phyloP scores from a whole-genome alignment of 2,888 invertebrate genomes.

The Archaeoteleia sp. region DNA sequence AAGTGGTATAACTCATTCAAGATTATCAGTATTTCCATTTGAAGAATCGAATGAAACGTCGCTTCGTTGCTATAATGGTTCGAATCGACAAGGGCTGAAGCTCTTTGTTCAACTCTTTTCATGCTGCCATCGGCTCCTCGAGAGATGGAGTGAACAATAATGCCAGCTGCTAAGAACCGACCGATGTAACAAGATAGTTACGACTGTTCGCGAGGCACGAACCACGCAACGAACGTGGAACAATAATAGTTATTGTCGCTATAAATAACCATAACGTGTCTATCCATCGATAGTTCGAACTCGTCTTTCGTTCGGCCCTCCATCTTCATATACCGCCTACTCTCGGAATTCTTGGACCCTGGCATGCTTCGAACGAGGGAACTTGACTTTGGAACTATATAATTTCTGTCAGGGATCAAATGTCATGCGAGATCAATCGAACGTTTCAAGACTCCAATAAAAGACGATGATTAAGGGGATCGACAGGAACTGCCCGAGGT shows the following conservation, averaged over 20 bases:
- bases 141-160: not conserved
- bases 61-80: too few relatives aligned
- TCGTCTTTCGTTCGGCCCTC: not conserved
- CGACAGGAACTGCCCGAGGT: not conserved
- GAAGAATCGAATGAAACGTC: too few relatives aligned
- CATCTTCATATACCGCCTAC: not conserved
- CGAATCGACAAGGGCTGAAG: too few relatives aligned
- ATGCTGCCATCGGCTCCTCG: not conserved
- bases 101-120: not conserved
- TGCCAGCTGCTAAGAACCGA: not conserved
- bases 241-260: conserved; percentile 16
- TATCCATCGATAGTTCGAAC: conserved; percentile 14
- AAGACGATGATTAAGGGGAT: not conserved
- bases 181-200: conserved; percentile 1
- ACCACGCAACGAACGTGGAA: conserved; percentile 4
- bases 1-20: too few relatives aligned
- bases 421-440: conserved; percentile 1
- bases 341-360: not conserved
- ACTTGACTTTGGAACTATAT: not conserved
- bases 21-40: too few relatives aligned
- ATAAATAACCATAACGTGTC: conserved; percentile 18
- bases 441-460: too few relatives aligned
- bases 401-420: not conserved
- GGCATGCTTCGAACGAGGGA: not conserved
- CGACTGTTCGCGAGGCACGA: not conserved